Conservation (phyloP, 2,797 vertebrate genomes). For the Sarcophilus harrisii region DNA sequence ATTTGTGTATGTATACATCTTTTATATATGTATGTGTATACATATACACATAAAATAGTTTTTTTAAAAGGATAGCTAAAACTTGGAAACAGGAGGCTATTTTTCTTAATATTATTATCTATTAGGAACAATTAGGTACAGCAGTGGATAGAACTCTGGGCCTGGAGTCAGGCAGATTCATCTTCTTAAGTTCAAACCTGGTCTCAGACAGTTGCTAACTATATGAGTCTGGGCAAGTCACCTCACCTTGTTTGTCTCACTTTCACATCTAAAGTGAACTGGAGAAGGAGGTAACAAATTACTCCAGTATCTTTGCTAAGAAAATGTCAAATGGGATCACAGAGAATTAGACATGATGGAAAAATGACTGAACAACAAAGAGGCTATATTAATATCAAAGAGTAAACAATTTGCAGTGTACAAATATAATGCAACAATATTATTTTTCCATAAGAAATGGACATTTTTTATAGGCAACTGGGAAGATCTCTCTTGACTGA, state of each 20-base stretch:
- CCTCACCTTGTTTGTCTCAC: neutral
- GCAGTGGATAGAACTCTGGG: neutral
- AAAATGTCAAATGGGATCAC: neutral
- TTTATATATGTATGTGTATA: neutral
- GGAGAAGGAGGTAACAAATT: neutral
- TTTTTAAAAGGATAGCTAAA: neutral
- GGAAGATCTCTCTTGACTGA: neutral
- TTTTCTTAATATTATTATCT: neutral
- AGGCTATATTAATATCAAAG: neutral
- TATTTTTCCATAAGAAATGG: neutral
- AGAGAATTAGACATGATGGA: neutral
- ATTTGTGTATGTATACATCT: neutral
- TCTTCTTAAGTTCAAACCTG: neutral
- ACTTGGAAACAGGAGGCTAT: neutral
- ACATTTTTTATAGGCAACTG: neutral
- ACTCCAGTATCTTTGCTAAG: neutral
- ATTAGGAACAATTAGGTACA: neutral
- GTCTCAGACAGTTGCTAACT: neutral
- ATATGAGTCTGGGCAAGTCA: neutral
- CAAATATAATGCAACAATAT: neutral
- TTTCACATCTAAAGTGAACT: neutral
- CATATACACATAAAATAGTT: neutral
- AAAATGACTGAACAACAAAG: neutral
- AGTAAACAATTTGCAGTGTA: neutral
- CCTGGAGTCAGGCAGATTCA: neutral